Percentiles rank a stretch among this genome's conserved stretches.
phyloP scores from a whole-genome alignment of 2,113 vertebrate species.

The Lepisosteus osseus region DNA sequence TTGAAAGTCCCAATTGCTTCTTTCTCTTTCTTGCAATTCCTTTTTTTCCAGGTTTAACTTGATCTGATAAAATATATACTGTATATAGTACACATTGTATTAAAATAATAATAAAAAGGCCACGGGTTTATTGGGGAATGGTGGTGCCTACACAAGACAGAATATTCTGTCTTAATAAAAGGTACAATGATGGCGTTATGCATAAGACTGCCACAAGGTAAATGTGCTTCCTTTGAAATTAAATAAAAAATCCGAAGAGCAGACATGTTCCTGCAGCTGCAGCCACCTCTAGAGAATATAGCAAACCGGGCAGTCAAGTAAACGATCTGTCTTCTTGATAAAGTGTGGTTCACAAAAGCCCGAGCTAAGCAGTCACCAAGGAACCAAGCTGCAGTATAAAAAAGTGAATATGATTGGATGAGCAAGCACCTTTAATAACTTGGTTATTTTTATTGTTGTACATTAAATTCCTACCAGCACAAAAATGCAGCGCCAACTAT shows the following conservation, averaged over 20 bases:
- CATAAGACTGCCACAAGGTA: neutral
- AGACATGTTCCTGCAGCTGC: neutral
- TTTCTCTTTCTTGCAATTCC: too few relatives aligned
- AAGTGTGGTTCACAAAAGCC: conserved; percentile 6
- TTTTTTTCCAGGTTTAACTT: too few relatives aligned
- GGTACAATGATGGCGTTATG: neutral
- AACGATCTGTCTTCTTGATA: conserved; percentile 7
- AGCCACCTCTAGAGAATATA: neutral
- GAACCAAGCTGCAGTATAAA: too few relatives aligned
- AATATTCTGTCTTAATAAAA: conserved; percentile 57
- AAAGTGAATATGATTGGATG: neutral
- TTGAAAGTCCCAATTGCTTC: too few relatives aligned
- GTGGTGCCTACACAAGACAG: conserved; percentile 47
- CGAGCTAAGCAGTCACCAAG: conserved; percentile 3
- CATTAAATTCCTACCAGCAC: neutral
- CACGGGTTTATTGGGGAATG: conserved; percentile 52
- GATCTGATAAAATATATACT: too few relatives aligned
- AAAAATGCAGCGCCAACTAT: too few relatives aligned
- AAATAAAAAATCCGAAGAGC: conserved; percentile 2
- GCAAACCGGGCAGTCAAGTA: neutral
- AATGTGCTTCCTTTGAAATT: conserved; percentile 1
- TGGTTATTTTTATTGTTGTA: neutral
- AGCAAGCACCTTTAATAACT: neutral
- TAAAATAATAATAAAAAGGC: conserved; percentile 57
- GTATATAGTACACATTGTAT: too few relatives aligned